Percentiles rank a stretch among this genome's conserved stretches.
Conservation (phyloP, 2,888 invertebrate species). For the Odontocerum albicorne region DNA sequence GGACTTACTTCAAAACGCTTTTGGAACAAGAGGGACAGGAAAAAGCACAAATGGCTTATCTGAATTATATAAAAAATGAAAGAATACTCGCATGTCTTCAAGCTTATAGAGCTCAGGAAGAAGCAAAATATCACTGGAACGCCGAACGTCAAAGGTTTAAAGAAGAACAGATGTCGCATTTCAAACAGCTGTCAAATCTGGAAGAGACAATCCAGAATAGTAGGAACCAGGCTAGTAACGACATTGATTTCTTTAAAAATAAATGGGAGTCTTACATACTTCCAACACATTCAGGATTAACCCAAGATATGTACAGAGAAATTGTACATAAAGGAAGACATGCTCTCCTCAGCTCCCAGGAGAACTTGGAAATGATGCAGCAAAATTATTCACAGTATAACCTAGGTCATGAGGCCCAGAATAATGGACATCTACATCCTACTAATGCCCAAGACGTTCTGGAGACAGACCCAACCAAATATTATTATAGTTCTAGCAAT, state of each 20-base stretch:
- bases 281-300: constrained; percentile 4
- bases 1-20: constrained; percentile 11
- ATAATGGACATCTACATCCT: constrained; percentile 9
- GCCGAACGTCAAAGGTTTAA: constrained; percentile 16
- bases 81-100: constrained; percentile 11
- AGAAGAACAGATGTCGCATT: constrained; percentile 21
- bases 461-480: constrained; percentile 14
- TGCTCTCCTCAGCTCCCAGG: constrained; percentile 13
- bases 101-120: constrained; percentile 15
- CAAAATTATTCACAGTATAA: constrained; percentile 20
- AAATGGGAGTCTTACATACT: constrained; percentile 19
- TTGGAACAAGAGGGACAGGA: constrained; percentile 17
- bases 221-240: constrained; percentile 4
- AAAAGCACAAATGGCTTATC: constrained; percentile 11
- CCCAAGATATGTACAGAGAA: constrained; percentile 17
- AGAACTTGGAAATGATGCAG: constrained; percentile 19
- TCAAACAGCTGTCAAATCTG: constrained; percentile 12
- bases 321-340: constrained; percentile 14
- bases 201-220: constrained; percentile 11
- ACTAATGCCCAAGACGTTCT: constrained; percentile 14
- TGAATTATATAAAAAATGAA: constrained; percentile 16
- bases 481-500: constrained; percentile 9
- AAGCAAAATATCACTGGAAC: constrained; percentile 19
- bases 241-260: constrained; percentile 22
- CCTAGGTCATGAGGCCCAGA: constrained; percentile 1